Conservation (phyloP, 1,140 invertebrate species). For the Penaeus indicus region DNA sequence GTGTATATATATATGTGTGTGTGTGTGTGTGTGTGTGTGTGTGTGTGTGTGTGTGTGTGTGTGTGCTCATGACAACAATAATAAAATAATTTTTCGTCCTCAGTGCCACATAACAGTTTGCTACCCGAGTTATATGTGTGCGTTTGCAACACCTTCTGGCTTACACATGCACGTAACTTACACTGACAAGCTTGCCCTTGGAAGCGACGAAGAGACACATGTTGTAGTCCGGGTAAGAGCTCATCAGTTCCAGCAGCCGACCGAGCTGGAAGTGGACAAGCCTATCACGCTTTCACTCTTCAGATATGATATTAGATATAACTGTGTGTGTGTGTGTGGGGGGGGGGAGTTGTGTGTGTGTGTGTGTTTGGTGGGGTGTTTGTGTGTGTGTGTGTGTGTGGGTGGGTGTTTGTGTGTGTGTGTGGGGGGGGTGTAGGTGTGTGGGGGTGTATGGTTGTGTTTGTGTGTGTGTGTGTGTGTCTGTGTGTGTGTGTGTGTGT, state of each 20-base stretch:
- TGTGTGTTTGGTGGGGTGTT: neutral
- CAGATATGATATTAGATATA: no score
- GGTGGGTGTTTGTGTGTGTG: neutral
- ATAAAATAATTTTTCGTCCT: no score
- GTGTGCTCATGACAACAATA: no score
- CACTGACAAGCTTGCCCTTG: neutral
- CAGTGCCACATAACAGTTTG: no score
- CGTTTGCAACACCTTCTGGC: no score
- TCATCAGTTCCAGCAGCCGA: constrained; percentile 9
- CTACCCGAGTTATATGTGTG: no score
- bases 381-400: neutral
- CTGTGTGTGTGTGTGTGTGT: neutral
- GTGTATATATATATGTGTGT: neutral
- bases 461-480: neutral
- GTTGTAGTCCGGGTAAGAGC: neutral
- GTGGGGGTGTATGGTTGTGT: no score
- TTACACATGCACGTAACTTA: neutral
- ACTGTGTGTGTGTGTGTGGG: no score
- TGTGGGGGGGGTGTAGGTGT: no score
- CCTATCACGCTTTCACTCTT: no score
- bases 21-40: neutral
- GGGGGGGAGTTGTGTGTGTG: no score
- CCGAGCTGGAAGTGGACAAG: neutral
- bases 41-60: neutral
- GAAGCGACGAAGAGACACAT: neutral